Evolutionary conservation across 2,888 invertebrate species (phyloP).

Genomic region (Netelia fuscicornis): DNA sequence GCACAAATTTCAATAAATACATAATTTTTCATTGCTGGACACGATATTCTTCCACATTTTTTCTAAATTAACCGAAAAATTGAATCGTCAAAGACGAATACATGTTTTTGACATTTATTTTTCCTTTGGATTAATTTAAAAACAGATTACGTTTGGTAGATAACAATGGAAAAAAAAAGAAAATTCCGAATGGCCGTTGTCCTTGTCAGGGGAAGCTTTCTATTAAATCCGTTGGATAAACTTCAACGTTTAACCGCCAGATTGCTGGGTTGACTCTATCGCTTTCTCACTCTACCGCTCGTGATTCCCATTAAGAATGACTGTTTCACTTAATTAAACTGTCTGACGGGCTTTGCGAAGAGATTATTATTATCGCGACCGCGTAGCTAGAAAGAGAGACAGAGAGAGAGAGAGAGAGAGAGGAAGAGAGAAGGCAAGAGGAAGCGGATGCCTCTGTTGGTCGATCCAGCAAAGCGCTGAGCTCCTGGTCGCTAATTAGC

Average conservation of each 20-base stretch:
- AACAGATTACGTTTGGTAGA: constrained; percentile 30
- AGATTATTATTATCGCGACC: constrained; percentile 68
- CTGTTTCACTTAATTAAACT: constrained; percentile 74
- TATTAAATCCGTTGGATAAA: constrained; percentile 64
- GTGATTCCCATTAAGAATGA: constrained; percentile 71
- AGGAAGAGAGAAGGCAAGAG: constrained; percentile 13
- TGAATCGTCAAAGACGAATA: neutral
- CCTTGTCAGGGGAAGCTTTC: constrained; percentile 25
- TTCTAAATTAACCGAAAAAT: neutral
- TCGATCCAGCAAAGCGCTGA: constrained; percentile 52
- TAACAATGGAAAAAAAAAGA: constrained; percentile 10
- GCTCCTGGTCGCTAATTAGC: constrained; percentile 69
- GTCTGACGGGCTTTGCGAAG: constrained; percentile 62
- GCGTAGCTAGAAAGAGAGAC: constrained; percentile 25
- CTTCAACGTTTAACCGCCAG: constrained; percentile 49
- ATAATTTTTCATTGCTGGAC: no score
- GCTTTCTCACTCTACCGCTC: constrained; percentile 45
- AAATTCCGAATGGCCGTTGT: constrained; percentile 13
- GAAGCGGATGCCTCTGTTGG: constrained; percentile 46
- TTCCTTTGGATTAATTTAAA: constrained; percentile 22
- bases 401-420: neutral
- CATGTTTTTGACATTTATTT: neutral
- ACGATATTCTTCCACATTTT: no score
- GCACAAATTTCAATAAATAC: no score
- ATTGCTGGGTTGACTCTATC: constrained; percentile 25